Evolutionary conservation across 2,113 vertebrate genomes (phyloP).

Genomic region (Spilogale gracilis): DNA sequence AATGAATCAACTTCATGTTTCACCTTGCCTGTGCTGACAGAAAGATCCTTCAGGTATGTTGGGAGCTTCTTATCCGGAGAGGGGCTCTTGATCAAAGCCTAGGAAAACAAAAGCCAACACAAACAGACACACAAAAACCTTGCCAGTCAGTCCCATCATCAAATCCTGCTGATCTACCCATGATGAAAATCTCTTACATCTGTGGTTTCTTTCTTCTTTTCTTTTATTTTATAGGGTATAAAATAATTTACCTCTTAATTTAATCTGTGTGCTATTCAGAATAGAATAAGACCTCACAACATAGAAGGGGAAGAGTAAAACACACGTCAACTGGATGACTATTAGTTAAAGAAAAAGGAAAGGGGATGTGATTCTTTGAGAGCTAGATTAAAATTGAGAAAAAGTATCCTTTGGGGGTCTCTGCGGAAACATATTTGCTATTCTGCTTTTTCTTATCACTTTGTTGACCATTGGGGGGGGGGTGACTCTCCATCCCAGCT

Average conservation of each 20-base stretch:
- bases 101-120: constrained; percentile 68
- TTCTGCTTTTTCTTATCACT: not conserved
- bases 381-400: not conserved
- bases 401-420: not conserved
- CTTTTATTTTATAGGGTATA: not conserved
- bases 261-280: not conserved
- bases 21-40: rapidly evolving
- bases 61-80: constrained; percentile 64
- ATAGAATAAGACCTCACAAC: not conserved
- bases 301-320: not conserved
- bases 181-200: not conserved
- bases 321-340: not conserved
- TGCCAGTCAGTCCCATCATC: not conserved
- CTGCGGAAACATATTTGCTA: not conserved
- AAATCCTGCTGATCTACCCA: not conserved
- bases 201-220: not conserved
- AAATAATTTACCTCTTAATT: not conserved
- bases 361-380: not conserved
- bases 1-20: constrained; percentile 34
- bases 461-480: not conserved
- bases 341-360: not conserved
- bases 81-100: constrained; percentile 85
- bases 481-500: not conserved
- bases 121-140: not conserved
- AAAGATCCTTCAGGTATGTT: constrained; percentile 76